Base-by-base conservation (phyloP, 2,888 invertebrate genomes). In the Standfussiana lucernea region DNA sequence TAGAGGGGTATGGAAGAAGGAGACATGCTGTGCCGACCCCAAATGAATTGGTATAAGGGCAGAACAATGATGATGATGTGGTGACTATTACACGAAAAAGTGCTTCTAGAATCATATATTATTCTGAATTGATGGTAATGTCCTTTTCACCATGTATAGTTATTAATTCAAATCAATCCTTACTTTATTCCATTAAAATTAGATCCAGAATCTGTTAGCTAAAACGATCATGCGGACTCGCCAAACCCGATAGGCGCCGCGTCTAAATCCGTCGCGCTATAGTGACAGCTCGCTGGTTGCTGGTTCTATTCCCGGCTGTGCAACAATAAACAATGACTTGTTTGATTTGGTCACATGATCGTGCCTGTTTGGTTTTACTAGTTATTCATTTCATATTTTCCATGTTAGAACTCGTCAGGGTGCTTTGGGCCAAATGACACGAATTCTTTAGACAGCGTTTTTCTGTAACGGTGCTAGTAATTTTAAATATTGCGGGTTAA, bases 291-390 rank as follows among this genome's bases (percentile, higher is more conserved):
- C 79, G 73, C 69, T 76, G 67, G 86, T 91, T 78, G 75, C 67
- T 76, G 68, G 87, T 91, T 90, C 92, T 92, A 91, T 91, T 91
- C 89, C 72, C 69, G 86, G 80, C 74, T 62, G 74, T 72, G 79
- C 82, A 87, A 89, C 86, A 89, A 90, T 87, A 91, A 91, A 90
- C 91, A 82, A 77, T 75, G 69, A 70, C 62, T 78, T 62, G 74
- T 86, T 75, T 69, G 76, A 83, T 76, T 76, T 83, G 32, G n/a
- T 45, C 35, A 61, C 42, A 47, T 45, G 45, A 50, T 40, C 28
- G 10, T 61, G 35, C 21, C 35, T 47, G 75, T 79, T 83, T 47
- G 79, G 21, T 40, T 76, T 59, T 40, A n/a, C 24, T 50, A 50
- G 18, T 47, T 74, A 47, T 35, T 64, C 21, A 42, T 35, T 5